Evolutionary conservation across 2,797 vertebrate species (phyloP), one percentile per base, ranked within the genome.

Genomic region (Selene dorsalis): DNA sequence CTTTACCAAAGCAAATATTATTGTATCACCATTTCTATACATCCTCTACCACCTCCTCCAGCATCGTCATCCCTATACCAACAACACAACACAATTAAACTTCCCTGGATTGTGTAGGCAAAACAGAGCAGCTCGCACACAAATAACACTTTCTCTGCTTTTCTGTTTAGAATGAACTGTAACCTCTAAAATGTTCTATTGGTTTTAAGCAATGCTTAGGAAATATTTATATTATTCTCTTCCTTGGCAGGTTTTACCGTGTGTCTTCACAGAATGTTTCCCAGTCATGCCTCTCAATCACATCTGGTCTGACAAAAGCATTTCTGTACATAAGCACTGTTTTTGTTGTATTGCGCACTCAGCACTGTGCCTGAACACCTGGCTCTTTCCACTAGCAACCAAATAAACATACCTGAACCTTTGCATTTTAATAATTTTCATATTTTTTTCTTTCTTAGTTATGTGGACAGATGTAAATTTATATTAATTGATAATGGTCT

Each of bases 1-100:
- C 48, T 63, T 72, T 77, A 63, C 14, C 50, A 3, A 58, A 80
- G 69, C 43, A 73, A 75, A 72, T 41, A 41, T 45, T 26, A 8
- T 60, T 64, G 39, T 67, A 52, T 28, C 24, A 48, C 63, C 1
- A 59, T 82, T 72, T 48, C 47, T 61, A 38, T 63, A 48, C 55
- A 66, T 43, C 56, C 22, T 50, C n/a, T 1, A 11, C 4, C 11
- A 32, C 6, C 53, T 35, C 18, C 18, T 18, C 4, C 30, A 24
- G 5, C 22, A 2, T 6, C 26, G 24, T 18, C 26, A 61, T 17
- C 17, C 57, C 59, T 28, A n/a, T n/a, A 8, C 20, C 45, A 48
- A 9, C 52, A 32, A 32, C 30, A 16, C 28, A 47, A 58, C 9
- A 48, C 4, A 57, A 39, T 35, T 43, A 26, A 32, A 38, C 22